Conservation (phyloP, 30 jellyfish, hydroid and myxozoan genomes). For the Aurelia sp. region DNA sequence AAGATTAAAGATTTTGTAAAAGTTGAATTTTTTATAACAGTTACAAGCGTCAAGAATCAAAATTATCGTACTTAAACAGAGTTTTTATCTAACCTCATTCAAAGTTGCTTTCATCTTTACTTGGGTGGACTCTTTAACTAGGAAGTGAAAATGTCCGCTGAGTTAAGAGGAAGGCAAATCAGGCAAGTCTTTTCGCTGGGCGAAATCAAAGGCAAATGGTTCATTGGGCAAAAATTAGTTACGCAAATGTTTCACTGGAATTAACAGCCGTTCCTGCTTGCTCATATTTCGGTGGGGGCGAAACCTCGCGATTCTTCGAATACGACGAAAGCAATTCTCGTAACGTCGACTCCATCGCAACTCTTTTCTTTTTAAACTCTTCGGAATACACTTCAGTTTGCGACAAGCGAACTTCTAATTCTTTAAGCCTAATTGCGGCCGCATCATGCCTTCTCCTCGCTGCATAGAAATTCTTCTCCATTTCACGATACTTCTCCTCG, state of each 20-base stretch:
- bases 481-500: constrained; percentile 14
- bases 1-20: no score
- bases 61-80: no score
- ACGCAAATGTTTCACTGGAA: constrained; percentile 1
- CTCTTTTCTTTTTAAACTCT: constrained; percentile 48
- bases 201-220: no score
- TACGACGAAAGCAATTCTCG: constrained; percentile 60
- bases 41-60: no score
- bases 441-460: constrained; percentile 61
- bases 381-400: constrained; percentile 31
- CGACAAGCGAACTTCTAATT: constrained; percentile 30
- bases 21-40: no score
- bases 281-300: constrained; percentile 57
- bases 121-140: no score
- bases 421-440: constrained; percentile 20
- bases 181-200: no score
- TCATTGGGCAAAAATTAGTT: not conserved
- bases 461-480: constrained; percentile 29
- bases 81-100: no score
- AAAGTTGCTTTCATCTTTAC: no score
- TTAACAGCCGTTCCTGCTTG: constrained; percentile 63
- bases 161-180: no score
- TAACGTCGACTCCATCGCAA: constrained; percentile 63
- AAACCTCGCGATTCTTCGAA: constrained; percentile 39
- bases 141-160: no score